Evolutionary conservation across 2,113 vertebrate species (phyloP).

Genomic region (Coregonus clupeaformis): DNA sequence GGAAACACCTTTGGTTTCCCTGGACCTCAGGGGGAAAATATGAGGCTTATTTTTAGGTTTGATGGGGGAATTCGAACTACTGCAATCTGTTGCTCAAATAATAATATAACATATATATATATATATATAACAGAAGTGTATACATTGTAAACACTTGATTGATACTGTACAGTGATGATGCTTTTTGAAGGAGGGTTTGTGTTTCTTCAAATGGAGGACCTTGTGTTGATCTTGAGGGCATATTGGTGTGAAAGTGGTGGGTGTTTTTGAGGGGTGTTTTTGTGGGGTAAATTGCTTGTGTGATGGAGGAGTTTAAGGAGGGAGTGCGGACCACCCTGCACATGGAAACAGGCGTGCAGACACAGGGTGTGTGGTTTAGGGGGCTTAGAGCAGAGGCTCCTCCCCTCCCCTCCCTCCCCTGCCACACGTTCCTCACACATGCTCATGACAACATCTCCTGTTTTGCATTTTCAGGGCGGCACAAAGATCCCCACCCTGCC

Average conservation of each 20-base stretch:
- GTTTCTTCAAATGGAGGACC: no score
- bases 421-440: slow-evolving; percentile 23
- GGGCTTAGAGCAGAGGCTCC: not conserved
- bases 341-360: slow-evolving; percentile 12
- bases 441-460: slow-evolving; percentile 27
- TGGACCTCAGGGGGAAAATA: not conserved
- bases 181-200: no score
- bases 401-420: not conserved
- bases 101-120: not conserved
- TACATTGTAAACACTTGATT: not conserved
- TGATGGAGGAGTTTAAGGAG: no score
- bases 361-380: not conserved
- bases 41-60: not conserved
- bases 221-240: not conserved
- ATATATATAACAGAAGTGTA: slow-evolving; percentile 6
- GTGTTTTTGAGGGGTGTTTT: not conserved
- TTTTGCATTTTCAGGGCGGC: slow-evolving; percentile 76
- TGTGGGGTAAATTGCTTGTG: not conserved
- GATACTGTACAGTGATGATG: no score
- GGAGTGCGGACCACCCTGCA: not conserved
- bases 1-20: slow-evolving; percentile 2
- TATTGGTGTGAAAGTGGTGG: not conserved
- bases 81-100: not conserved
- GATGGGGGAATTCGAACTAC: not conserved
- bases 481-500: slow-evolving; percentile 64